These are phyloP conservation scores for Heteractis magnifica DNA, from an alignment of 92 coral and sea anemone genomes.

Conservation along the genomic window DNA sequence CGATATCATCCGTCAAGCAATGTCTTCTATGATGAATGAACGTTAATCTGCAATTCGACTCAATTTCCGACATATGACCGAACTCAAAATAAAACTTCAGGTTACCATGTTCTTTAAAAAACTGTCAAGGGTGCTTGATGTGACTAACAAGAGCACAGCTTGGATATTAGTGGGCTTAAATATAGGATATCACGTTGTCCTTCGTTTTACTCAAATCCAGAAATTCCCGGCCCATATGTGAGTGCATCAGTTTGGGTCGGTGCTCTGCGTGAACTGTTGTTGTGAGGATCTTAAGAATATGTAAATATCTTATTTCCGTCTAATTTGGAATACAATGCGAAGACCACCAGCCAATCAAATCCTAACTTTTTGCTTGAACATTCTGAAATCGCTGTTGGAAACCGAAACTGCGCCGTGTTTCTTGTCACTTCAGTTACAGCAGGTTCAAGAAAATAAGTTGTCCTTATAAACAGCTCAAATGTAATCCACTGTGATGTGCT, in stretches of 20 bases:
- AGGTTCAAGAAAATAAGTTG: neutral
- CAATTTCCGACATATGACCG: conserved; percentile 7
- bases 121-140: neutral
- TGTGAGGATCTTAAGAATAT: conserved; percentile 37
- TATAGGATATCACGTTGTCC: neutral
- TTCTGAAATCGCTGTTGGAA: conserved; percentile 27
- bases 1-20: neutral
- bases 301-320: conserved; percentile 40
- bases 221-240: neutral
- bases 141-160: neutral
- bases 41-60: conserved; percentile 6
- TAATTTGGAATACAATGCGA: conserved; percentile 29
- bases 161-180: neutral
- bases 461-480: neutral
- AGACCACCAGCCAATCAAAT: conserved; percentile 16
- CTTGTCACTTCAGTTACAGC: neutral
- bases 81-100: neutral
- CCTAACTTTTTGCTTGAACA: neutral
- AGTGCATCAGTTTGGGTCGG: conserved; percentile 17
- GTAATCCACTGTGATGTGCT: neutral
- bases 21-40: neutral
- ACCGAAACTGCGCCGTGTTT: conserved; percentile 3
- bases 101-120: conserved; percentile 8
- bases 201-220: neutral
- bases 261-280: conserved; percentile 21